These are phyloP conservation scores for Flabesymbios commensalis DNA, from an alignment of 2,888 invertebrate species.

Conservation along the genomic window DNA sequence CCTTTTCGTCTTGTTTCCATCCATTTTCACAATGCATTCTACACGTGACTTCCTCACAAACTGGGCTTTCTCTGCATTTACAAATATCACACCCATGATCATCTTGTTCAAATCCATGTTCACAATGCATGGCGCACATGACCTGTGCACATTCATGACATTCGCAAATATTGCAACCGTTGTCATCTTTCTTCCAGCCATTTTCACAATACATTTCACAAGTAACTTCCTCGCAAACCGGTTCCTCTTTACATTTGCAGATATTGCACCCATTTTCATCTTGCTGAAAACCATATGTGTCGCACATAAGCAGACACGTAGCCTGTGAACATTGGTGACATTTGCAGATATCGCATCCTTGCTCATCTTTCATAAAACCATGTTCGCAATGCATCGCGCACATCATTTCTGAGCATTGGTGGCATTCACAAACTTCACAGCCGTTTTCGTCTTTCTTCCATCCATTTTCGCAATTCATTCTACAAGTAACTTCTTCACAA, in stretches of 20 bases:
- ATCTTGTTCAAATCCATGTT: slow-evolving; percentile 15
- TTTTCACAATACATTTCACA: slow-evolving; percentile 16
- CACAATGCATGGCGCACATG: slow-evolving; percentile 14
- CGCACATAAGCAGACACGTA: slow-evolving; percentile 11
- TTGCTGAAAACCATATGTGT: slow-evolving; percentile 7
- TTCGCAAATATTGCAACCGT: slow-evolving; percentile 13
- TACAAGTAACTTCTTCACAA: slow-evolving; percentile 1
- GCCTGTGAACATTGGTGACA: not conserved
- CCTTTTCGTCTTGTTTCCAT: slow-evolving; percentile 6
- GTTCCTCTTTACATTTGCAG: slow-evolving; percentile 10
- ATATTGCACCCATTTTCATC: slow-evolving; percentile 20
- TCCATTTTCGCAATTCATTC: slow-evolving; percentile 19
- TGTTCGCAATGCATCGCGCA: slow-evolving; percentile 7
- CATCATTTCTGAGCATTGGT: not conserved
- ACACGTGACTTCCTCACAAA: not conserved
- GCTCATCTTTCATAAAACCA: slow-evolving; percentile 14
- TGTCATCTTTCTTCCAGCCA: slow-evolving; percentile 16
- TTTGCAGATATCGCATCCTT: slow-evolving; percentile 17
- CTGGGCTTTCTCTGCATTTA: slow-evolving; percentile 5
- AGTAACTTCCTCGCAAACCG: not conserved
- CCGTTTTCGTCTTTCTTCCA: slow-evolving; percentile 14
- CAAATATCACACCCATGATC: slow-evolving; percentile 20
- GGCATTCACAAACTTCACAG: slow-evolving; percentile 14
- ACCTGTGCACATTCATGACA: not conserved
- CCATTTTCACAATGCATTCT: slow-evolving; percentile 13